phyloP scores from a whole-genome alignment of 2,797 vertebrate species.

The Choloepus didactylus region DNA sequence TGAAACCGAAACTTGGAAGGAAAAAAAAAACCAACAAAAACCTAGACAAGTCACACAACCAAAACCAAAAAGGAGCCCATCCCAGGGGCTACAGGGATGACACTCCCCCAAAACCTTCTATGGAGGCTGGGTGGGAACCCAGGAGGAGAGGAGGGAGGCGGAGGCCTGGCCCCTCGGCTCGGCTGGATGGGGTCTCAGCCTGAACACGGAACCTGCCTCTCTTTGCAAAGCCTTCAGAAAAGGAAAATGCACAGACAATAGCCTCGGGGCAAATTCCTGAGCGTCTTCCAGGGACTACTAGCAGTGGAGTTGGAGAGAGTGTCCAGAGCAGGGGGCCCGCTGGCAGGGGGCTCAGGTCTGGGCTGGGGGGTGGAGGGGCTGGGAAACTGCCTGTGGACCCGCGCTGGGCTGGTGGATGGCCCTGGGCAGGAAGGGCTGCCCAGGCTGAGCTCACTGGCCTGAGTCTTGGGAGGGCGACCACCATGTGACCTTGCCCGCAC shows the following conservation, averaged over 20 bases:
- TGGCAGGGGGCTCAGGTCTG: neutral
- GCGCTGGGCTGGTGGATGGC: neutral
- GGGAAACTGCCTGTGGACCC: neutral
- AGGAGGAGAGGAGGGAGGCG: neutral
- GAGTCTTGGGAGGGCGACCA: neutral
- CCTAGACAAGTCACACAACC: neutral
- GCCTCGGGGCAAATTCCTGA: neutral
- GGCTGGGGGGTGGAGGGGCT: neutral
- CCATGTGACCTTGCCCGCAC: neutral
- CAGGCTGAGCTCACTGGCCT: neutral
- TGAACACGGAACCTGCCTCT: neutral
- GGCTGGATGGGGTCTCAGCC: neutral
- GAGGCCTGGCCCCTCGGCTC: neutral
- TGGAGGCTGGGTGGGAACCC: neutral
- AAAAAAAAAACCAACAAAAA: neutral
- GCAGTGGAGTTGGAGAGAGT: neutral
- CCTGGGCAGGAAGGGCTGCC: neutral
- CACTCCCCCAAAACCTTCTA: neutral
- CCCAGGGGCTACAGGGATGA: neutral
- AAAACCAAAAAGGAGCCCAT: slow-evolving; percentile 34
- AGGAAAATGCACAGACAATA: neutral
- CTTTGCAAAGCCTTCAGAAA: neutral
- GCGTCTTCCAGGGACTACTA: neutral
- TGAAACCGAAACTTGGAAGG: slow-evolving; percentile 79
- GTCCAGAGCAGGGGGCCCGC: neutral